Base-by-base conservation (phyloP, 2,797 vertebrate genomes). In the Dermochelys coriacea region DNA sequence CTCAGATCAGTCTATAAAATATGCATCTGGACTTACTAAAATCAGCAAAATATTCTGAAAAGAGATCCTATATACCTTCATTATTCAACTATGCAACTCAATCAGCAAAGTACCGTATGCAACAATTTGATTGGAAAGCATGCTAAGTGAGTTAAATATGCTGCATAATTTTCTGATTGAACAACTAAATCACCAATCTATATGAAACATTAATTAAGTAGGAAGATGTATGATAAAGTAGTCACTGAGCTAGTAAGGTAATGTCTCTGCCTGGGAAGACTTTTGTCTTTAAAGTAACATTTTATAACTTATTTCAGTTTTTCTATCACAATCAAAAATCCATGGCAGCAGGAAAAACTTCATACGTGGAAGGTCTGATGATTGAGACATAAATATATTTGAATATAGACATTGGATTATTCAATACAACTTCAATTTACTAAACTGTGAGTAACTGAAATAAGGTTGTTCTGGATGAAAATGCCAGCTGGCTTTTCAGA, bases 151-250 rank as follows among this genome's bases (percentile, higher is more conserved):
- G 85, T 82, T 9, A 85, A 47, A 50, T 52, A 47, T 10, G 9
- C 41, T 41, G 41, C 41, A 41, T 41, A 41, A 41, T 41, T 41
- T 41, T 41, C 41, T 41, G 41, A 41, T 41, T 41, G 41, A 41
- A 41, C 41, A 84, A 85, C 80, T 95, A 90, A 91, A 87, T 88
- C 61, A 94, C 64, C 84, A 85, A 95, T 27, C 34, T 91, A 41
- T 80, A 95, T 96, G 59, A 97, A 97, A 94, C 49, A 93, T 80
- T 96, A 90, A 93, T 47, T 79, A 93, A 95, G 50, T 64, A 75
- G 68, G 50, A 93, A 54, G 15, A 79, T 96, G 97, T 96, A 85
- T 89, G 83, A 49, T n/a, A 64, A 7, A 90, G 85, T 16, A 0
- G 1, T 95, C 54, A 68, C 7, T 86, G 83, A 86, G 27, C 25